Percentiles rank a stretch among this genome's conserved stretches.
These are phyloP conservation scores for Podarcis siculus DNA, from an alignment of 2,797 vertebrate species.

Conservation along the genomic window DNA sequence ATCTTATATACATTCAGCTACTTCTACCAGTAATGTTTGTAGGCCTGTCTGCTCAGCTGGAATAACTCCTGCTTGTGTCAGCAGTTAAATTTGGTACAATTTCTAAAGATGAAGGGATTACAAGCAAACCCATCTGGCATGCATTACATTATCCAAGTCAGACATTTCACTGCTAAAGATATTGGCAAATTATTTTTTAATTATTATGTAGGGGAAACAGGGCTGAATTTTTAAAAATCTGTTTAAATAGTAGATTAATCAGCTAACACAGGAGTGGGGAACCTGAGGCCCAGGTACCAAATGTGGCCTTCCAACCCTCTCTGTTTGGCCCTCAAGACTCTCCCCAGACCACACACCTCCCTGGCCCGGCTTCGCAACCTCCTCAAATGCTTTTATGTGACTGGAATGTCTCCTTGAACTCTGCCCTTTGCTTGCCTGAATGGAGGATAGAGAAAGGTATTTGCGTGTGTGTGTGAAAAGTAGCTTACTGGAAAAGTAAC, in stretches of 20 bases:
- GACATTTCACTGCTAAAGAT: neutral
- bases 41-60: slow-evolving; percentile 9
- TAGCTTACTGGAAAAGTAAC: too few species aligned
- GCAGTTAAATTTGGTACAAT: neutral
- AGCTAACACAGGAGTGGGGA: neutral
- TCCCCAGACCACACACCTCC: too few species aligned
- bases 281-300: too few species aligned
- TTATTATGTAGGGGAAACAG: neutral
- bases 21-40: neutral
- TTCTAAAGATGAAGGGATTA: neutral
- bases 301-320: too few species aligned
- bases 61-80: neutral
- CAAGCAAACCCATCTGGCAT: slow-evolving; percentile 9
- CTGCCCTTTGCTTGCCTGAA: too few species aligned
- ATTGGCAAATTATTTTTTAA: neutral
- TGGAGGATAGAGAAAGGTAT: too few species aligned
- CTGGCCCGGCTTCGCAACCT: too few species aligned
- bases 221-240: neutral
- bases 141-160: neutral
- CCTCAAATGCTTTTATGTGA: too few species aligned
- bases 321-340: too few species aligned
- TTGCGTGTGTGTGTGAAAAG: too few species aligned
- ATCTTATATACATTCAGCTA: slow-evolving; percentile 14
- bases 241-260: neutral
- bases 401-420: too few species aligned